Evolutionary conservation across 2,113 vertebrate genomes (phyloP).

Genomic region (Ifrita kowaldi): DNA sequence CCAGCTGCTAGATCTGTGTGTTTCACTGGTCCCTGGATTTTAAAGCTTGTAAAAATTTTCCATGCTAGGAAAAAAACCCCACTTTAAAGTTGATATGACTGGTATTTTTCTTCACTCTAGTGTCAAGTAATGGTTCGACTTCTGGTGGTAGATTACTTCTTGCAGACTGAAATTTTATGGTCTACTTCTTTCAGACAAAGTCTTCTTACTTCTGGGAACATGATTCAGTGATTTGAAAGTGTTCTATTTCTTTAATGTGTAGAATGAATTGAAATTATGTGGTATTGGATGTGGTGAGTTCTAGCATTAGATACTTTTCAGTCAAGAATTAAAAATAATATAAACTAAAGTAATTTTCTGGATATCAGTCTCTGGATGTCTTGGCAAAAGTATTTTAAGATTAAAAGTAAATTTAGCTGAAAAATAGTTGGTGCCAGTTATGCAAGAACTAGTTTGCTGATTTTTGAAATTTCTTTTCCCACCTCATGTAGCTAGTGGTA

Average conservation of each 20-base stretch:
- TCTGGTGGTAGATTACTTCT: background rate
- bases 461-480: background rate
- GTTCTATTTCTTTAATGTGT: background rate
- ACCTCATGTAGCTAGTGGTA: background rate
- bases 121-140: background rate
- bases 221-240: background rate
- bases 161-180: background rate
- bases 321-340: background rate
- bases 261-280: background rate
- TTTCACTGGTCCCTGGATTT: background rate
- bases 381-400: background rate
- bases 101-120: background rate
- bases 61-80: background rate
- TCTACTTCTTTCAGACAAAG: background rate
- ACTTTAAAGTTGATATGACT: background rate
- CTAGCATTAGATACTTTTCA: background rate
- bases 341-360: background rate
- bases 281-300: background rate
- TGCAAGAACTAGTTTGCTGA: background rate
- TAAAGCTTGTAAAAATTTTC: background rate
- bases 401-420: background rate
- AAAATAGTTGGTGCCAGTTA: background rate
- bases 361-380: background rate
- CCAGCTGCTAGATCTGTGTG: background rate
- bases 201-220: background rate